Base-by-base conservation (phyloP, 2,113 vertebrate genomes). In the Dascyllus trimaculatus region DNA sequence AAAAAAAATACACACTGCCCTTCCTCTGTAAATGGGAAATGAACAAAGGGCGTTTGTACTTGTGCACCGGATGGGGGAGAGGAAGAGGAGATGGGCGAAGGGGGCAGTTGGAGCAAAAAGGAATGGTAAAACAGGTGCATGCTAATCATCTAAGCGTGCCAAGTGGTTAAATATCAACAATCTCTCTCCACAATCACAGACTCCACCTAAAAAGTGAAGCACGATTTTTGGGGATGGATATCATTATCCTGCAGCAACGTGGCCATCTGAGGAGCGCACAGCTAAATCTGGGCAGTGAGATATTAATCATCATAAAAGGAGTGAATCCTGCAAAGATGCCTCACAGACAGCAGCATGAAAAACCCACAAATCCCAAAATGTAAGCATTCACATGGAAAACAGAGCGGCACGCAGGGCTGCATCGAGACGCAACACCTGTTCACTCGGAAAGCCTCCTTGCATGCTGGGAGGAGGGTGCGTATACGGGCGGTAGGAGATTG, bases 341-440 rank as follows among this genome's bases (percentile, higher is more conserved):
- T 54, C 75, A 74, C 32, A 46, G 52, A 60, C 25, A 71, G 56
- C 69, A 65, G 72, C 45, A 66, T 38, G n/a, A 58, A 78, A 72
- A 78, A 72, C n/a, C 53, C 19, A 52, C 48, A 38, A 81, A 84
- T 81, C 58, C 72, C 24, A 51, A 53, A 58, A 70, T 32, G 5
- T 35, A 72, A 56, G 48, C 29, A 53, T 22, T 53, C 49, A 17
- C 46, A 66, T 46, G n/a, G 59, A 77, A 81, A 64, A 43, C 82
- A 83, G 63, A 71, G 56, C 21, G 64, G 49, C 38, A 51, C 54
- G 74, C 53, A 54, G 63, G 71, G 29, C 22, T 62, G 51, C 18
- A 75, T 75, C 40, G 35, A 66, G 56, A 19, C 11, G 1, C 22
- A 62, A 67, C 69, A 82, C 64, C 64, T 74, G 74, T 71, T 86